Evolutionary conservation across 2,888 invertebrate species (phyloP), one percentile per base, ranked within the genome.

Genomic region (Ommatoiulus sabulosus): DNA sequence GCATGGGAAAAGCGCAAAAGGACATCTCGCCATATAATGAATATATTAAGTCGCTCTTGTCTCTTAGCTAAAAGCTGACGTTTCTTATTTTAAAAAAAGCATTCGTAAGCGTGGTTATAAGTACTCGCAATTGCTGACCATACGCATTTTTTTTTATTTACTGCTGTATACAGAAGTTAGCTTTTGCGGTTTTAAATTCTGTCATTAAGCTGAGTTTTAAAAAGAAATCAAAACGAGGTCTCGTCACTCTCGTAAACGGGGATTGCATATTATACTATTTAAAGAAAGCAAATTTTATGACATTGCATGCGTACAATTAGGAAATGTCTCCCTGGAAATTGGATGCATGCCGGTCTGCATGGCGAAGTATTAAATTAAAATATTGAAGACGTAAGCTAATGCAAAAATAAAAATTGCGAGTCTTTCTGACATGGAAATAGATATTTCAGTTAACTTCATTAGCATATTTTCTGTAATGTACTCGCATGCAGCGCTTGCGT

Each of bases 321-420:
- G 24, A 24, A 72, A 72, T 72, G 24, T 72, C 24, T 72, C 20
- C 72, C 72, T 72, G 4, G 72, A 24, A 72, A 72, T 72, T 72
- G 72, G 72, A 72, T 57, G 57, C 57, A 15, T 57, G 57, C n/a
- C n/a, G n/a, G n/a, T n/a, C n/a, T n/a, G n/a, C n/a, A n/a, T 72
- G 72, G 72, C 8, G 72, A 72, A 72, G 72, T 72, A 24, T 72
- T 72, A 24, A 72, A 72, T 72, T 72, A 72, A 72, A 72, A 72
- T 72, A 24, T 72, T 72, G 72, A 72, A 72, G 72, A 72, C 72
- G 72, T 72, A 72, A 24, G 72, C 72, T 72, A 72, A 17, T 72
- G 24, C 20, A n/a, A 12, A 52, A 63, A 63, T 63, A 17, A 72
- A 72, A 72, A 72, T 72, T 20, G 72, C 24, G 6, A 20, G 24